These are phyloP conservation scores for Lymantria monacha DNA, from an alignment of 2,888 invertebrate genomes.

Conservation along the genomic window DNA sequence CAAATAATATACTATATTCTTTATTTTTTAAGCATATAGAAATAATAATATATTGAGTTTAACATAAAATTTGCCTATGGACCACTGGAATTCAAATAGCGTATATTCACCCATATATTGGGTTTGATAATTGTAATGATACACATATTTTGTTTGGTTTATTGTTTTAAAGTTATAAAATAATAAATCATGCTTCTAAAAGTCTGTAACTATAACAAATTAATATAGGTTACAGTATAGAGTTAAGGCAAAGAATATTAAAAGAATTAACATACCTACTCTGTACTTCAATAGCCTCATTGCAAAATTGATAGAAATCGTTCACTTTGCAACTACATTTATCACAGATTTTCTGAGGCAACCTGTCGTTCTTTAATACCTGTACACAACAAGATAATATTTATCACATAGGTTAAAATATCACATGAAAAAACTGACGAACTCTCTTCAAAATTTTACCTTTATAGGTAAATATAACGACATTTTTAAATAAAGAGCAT, in stretches of 20 bases:
- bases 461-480: slow-evolving; percentile 88
- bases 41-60: no score
- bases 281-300: slow-evolving; percentile 85
- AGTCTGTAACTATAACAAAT: no score
- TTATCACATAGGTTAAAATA: slow-evolving; percentile 35
- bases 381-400: slow-evolving; percentile 46
- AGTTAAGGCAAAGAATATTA: not conserved
- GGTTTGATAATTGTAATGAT: no score
- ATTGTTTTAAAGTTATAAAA: no score
- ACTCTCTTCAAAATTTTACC: slow-evolving; percentile 65
- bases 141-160: no score
- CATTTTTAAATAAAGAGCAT: slow-evolving; percentile 86
- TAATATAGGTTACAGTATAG: not conserved
- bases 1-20: no score
- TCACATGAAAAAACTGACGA: slow-evolving; percentile 19
- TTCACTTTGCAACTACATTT: slow-evolving; percentile 87
- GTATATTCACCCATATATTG: no score
- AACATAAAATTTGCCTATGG: no score
- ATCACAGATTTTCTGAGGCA: slow-evolving; percentile 88
- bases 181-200: no score
- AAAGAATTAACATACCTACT: slow-evolving; percentile 68
- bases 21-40: no score
- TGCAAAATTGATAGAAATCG: slow-evolving; percentile 87
- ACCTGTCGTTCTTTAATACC: slow-evolving; percentile 85
- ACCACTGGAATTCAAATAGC: no score